Evolutionary conservation across 2,888 invertebrate genomes (phyloP).

Genomic region (Erebia epiphron): DNA sequence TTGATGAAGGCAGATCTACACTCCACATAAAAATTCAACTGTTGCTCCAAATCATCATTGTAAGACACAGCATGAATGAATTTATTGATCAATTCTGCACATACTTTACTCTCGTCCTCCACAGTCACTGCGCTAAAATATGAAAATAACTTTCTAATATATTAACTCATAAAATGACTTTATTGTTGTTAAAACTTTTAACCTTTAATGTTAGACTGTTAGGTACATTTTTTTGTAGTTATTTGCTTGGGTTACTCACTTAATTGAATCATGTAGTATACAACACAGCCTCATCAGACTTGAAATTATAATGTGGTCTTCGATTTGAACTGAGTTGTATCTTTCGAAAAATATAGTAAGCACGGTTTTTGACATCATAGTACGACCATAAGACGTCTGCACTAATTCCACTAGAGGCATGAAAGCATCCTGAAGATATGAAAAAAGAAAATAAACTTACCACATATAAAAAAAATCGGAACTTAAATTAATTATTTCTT

Average conservation of each 20-base stretch:
- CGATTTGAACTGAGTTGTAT: slow-evolving; percentile 78
- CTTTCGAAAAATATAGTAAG: slow-evolving; percentile 84
- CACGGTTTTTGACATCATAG: slow-evolving; percentile 92
- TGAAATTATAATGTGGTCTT: slow-evolving; percentile 94
- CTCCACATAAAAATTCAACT: slow-evolving; percentile 96
- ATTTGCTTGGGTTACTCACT: slow-evolving; percentile 77
- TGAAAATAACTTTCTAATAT: neutral
- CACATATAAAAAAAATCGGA: neutral
- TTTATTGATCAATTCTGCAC: slow-evolving; percentile 91
- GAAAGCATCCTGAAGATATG: slow-evolving; percentile 89
- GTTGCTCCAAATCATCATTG: slow-evolving; percentile 94
- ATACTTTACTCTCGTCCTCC: slow-evolving; percentile 95
- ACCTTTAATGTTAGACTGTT: neutral
- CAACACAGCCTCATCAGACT: slow-evolving; percentile 94
- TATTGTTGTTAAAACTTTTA: neutral
- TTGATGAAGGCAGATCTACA: slow-evolving; percentile 95
- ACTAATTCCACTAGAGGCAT: slow-evolving; percentile 95
- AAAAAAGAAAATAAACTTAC: neutral
- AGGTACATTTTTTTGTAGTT: neutral
- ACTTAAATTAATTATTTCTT: too few relatives aligned
- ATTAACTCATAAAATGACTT: too few relatives aligned
- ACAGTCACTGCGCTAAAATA: slow-evolving; percentile 90
- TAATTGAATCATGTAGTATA: slow-evolving; percentile 96
- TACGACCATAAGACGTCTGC: slow-evolving; percentile 91
- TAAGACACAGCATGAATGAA: slow-evolving; percentile 92